These are phyloP conservation scores for Nyleta sp. DNA, from an alignment of 2,888 invertebrate genomes.

Conservation along the genomic window DNA sequence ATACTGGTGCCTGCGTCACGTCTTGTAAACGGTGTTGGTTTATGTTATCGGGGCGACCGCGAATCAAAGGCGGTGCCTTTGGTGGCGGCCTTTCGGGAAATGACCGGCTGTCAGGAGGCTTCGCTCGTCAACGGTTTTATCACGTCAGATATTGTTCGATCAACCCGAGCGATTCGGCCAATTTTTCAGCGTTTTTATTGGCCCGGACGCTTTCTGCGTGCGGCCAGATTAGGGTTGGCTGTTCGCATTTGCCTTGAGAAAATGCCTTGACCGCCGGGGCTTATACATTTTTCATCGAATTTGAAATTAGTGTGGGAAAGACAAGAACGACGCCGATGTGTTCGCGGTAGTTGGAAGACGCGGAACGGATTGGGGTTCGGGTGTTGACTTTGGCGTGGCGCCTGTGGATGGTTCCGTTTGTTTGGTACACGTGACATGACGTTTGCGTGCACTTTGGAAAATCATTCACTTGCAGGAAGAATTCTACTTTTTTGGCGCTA, in stretches of 20 bases:
- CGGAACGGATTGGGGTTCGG: too few species aligned
- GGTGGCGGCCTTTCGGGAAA: slow-evolving; percentile 51
- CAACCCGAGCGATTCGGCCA: slow-evolving; percentile 43
- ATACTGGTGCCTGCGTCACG: slow-evolving; percentile 1
- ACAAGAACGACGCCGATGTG: too few species aligned
- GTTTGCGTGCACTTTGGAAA: too few species aligned
- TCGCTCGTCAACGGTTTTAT: slow-evolving; percentile 67
- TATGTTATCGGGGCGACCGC: neutral
- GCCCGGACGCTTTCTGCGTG: slow-evolving; percentile 27
- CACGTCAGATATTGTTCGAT: slow-evolving; percentile 51
- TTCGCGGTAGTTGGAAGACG: too few species aligned
- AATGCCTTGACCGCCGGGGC: slow-evolving; percentile 41
- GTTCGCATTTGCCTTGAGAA: slow-evolving; percentile 42
- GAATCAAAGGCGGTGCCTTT: slow-evolving; percentile 44
- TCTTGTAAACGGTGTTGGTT: slow-evolving; percentile 12
- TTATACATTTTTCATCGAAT: slow-evolving; percentile 7
- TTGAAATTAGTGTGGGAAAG: too few species aligned
- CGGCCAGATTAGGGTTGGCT: slow-evolving; percentile 31
- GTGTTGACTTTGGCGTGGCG: too few species aligned
- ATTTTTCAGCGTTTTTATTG: slow-evolving; percentile 35
- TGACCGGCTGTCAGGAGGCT: slow-evolving; percentile 47
- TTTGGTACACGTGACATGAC: too few species aligned
- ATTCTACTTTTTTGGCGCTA: too few species aligned
- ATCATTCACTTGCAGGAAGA: too few species aligned
- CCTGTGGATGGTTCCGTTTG: too few species aligned